Evolutionary conservation across 2,888 invertebrate species (phyloP).

Genomic region (Melanargia galathea): DNA sequence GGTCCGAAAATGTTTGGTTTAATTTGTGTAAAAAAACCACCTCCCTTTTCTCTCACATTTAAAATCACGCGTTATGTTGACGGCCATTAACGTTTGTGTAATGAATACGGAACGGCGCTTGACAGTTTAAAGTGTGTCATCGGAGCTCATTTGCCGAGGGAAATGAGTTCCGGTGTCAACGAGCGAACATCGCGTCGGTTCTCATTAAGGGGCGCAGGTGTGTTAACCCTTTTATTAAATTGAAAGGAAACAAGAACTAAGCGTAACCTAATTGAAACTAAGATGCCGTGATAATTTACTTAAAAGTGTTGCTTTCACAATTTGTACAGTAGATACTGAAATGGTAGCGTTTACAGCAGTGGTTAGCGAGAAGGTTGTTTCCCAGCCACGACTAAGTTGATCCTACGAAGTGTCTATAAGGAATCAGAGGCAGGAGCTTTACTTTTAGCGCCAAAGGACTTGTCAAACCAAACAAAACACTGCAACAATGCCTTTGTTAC

Average conservation of each 20-base stretch:
- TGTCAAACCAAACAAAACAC: conserved; percentile 13
- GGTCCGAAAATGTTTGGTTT: no score
- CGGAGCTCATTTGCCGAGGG: conserved; percentile 34
- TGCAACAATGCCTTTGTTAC: conserved; percentile 25
- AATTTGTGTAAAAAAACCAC: no score
- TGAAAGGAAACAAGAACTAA: background rate
- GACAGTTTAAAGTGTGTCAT: conserved; percentile 25
- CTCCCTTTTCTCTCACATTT: conserved; percentile 11
- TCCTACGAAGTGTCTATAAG: background rate
- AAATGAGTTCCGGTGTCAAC: conserved; percentile 36
- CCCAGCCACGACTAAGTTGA: no score
- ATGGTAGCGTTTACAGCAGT: background rate
- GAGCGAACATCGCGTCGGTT: conserved; percentile 22
- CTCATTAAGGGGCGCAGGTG: conserved; percentile 12
- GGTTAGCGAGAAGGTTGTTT: background rate
- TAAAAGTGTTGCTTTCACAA: no score
- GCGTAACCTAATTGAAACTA: background rate
- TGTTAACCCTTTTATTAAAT: conserved; percentile 16
- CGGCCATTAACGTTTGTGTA: conserved; percentile 10
- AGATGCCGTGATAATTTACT: background rate
- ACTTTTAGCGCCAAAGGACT: background rate
- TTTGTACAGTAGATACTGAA: background rate
- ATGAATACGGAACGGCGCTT: conserved; percentile 24
- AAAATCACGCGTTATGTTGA: conserved; percentile 14
- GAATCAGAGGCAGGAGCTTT: background rate